These are phyloP conservation scores for Furcifer pardalis DNA, from an alignment of 2,797 vertebrate species.

Conservation along the genomic window DNA sequence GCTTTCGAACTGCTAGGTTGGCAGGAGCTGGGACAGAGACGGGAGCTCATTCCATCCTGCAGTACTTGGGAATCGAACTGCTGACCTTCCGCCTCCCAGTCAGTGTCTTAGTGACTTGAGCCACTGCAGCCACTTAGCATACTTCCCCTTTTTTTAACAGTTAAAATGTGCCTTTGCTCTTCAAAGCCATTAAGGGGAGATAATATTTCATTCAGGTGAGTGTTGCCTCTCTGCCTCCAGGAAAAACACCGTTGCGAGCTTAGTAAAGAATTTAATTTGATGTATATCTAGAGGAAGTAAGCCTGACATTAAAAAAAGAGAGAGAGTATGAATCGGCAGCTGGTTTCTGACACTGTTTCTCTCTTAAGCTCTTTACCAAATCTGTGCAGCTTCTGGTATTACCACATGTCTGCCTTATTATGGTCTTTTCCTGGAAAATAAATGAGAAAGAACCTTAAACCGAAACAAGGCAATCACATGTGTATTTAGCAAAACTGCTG, in stretches of 20 bases:
- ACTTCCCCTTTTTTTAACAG: slow-evolving; percentile 53
- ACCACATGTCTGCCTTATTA: slow-evolving; percentile 73
- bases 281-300: slow-evolving; percentile 74
- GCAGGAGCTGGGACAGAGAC: too few species aligned
- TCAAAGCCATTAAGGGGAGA: slow-evolving; percentile 71
- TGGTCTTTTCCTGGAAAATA: slow-evolving; percentile 78
- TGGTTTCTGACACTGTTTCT: slow-evolving; percentile 78
- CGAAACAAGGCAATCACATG: slow-evolving; percentile 80
- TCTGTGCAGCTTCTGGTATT: slow-evolving; percentile 80
- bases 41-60: too few species aligned
- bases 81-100: too few species aligned
- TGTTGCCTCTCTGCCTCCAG: slow-evolving; percentile 76
- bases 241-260: slow-evolving; percentile 65
- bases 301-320: slow-evolving; percentile 69
- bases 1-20: too few species aligned
- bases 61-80: too few species aligned
- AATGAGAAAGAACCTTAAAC: slow-evolving; percentile 75
- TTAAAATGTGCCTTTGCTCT: slow-evolving; percentile 62
- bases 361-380: slow-evolving; percentile 77
- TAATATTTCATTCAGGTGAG: slow-evolving; percentile 76
- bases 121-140: background rate
- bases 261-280: slow-evolving; percentile 78
- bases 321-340: slow-evolving; percentile 75
- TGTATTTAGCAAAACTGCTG: slow-evolving; percentile 75
- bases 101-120: too few species aligned